Evolutionary conservation across 2,888 invertebrate genomes (phyloP).

Genomic region (Pristionchus entomophagus): DNA sequence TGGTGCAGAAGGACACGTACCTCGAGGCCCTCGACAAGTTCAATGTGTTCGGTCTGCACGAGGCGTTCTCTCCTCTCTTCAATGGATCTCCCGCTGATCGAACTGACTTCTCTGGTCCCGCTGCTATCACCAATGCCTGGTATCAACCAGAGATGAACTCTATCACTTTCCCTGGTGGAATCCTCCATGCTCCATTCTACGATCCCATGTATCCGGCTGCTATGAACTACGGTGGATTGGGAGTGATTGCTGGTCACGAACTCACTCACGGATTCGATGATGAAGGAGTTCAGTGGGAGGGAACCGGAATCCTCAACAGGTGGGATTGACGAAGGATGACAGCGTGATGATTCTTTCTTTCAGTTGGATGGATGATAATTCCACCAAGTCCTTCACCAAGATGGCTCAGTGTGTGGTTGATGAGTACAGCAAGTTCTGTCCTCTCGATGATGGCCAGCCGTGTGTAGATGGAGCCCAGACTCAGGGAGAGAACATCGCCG

Average conservation of each 20-base stretch:
- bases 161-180: slow-evolving; percentile 73
- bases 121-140: slow-evolving; percentile 47
- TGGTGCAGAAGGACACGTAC: background rate
- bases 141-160: slow-evolving; percentile 69
- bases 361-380: slow-evolving; percentile 67
- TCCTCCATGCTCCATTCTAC: slow-evolving; percentile 71
- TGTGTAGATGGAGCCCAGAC: slow-evolving; percentile 78
- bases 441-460: slow-evolving; percentile 61
- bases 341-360: background rate
- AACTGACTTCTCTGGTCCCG: slow-evolving; percentile 35
- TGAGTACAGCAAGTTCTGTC: slow-evolving; percentile 67
- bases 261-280: slow-evolving; percentile 96
- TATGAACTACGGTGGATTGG: slow-evolving; percentile 89
- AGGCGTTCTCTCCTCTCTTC: slow-evolving; percentile 29
- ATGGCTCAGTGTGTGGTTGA: slow-evolving; percentile 69
- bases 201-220: slow-evolving; percentile 70
- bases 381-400: slow-evolving; percentile 56
- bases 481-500: slow-evolving; percentile 81
- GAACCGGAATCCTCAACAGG: slow-evolving; percentile 63
- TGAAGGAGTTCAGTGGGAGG: slow-evolving; percentile 73
- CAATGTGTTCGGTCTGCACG: slow-evolving; percentile 25
- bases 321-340: background rate
- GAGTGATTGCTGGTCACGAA: slow-evolving; percentile 97
- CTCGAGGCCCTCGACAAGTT: background rate
- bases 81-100: slow-evolving; percentile 24